These are phyloP conservation scores for Aphelocoma coerulescens DNA, from an alignment of 2,113 vertebrate species.

Conservation along the genomic window DNA sequence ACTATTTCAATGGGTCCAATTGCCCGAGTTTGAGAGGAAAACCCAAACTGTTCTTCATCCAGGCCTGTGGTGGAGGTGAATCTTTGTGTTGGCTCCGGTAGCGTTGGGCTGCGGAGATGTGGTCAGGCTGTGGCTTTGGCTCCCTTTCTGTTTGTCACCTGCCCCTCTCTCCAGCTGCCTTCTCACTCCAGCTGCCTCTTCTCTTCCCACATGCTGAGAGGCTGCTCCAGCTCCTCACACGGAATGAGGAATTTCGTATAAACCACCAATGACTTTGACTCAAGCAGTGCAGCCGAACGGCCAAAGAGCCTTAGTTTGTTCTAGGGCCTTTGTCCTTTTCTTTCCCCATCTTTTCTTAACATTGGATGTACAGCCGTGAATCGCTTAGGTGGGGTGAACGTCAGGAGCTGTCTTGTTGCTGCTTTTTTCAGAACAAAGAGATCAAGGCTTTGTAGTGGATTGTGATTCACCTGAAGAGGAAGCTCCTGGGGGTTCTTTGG, in stretches of 20 bases:
- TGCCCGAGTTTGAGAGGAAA: constrained; percentile 89
- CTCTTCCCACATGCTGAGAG: not conserved
- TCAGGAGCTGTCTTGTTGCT: not conserved
- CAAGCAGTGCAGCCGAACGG: accelerated
- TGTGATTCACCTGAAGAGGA: not conserved
- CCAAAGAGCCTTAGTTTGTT: not conserved
- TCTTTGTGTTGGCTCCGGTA: not conserved
- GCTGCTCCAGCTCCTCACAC: not conserved
- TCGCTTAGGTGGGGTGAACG: accelerated
- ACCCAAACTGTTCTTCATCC: constrained; percentile 97
- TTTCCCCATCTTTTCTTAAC: not conserved
- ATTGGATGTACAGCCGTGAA: accelerated
- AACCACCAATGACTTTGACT: accelerated
- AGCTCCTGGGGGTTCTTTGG: constrained; percentile 23
- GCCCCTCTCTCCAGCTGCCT: not conserved
- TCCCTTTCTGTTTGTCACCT: not conserved
- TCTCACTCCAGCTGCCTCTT: not conserved
- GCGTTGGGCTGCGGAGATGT: accelerated
- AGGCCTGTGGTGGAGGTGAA: constrained; percentile 94
- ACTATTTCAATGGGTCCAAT: constrained; percentile 83
- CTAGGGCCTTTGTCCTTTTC: not conserved
- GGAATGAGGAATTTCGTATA: not conserved
- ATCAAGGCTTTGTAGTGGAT: constrained; percentile 81
- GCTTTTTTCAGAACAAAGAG: constrained; percentile 75
- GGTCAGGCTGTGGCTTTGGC: not conserved